phyloP scores from a whole-genome alignment of 1,140 invertebrate species.

The Drosophila truncata region DNA sequence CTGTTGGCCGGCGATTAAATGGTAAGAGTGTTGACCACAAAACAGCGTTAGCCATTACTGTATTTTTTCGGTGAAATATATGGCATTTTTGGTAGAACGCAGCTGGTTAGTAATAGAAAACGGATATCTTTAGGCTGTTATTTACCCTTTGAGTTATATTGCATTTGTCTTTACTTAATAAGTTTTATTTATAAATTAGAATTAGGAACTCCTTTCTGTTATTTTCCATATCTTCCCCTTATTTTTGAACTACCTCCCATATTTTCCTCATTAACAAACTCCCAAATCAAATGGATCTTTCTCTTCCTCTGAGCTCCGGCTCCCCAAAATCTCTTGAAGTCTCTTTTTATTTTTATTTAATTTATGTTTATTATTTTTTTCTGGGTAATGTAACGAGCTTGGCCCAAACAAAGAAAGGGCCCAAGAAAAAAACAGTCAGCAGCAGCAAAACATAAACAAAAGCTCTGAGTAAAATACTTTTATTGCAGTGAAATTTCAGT shows the following conservation, averaged over 20 bases:
- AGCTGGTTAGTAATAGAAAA: not conserved
- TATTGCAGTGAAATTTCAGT: slow-evolving; percentile 79
- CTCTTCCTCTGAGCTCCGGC: not conserved
- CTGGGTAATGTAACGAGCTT: slow-evolving; percentile 28
- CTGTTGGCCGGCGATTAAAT: slow-evolving; percentile 63
- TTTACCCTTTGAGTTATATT: not conserved
- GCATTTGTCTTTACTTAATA: not conserved
- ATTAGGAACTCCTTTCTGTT: not conserved
- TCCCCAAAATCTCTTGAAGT: not conserved
- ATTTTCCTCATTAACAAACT: not conserved
- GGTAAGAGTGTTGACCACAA: slow-evolving; percentile 56
- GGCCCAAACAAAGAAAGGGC: slow-evolving; percentile 25
- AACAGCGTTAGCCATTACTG: not conserved
- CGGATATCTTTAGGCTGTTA: not conserved
- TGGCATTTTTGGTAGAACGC: not conserved
- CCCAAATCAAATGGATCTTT: slow-evolving; percentile 1
- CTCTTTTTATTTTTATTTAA: slow-evolving; percentile 34
- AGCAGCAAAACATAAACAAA: slow-evolving; percentile 51
- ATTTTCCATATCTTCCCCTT: not conserved
- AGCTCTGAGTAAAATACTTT: slow-evolving; percentile 60
- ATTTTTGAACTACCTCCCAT: not conserved
- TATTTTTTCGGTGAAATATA: not conserved
- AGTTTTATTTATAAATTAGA: not conserved
- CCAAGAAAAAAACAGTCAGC: not conserved
- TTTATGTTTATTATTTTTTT: slow-evolving; percentile 15